Conservation (phyloP, 2,888 invertebrate species). For the Cantharis rufa region DNA sequence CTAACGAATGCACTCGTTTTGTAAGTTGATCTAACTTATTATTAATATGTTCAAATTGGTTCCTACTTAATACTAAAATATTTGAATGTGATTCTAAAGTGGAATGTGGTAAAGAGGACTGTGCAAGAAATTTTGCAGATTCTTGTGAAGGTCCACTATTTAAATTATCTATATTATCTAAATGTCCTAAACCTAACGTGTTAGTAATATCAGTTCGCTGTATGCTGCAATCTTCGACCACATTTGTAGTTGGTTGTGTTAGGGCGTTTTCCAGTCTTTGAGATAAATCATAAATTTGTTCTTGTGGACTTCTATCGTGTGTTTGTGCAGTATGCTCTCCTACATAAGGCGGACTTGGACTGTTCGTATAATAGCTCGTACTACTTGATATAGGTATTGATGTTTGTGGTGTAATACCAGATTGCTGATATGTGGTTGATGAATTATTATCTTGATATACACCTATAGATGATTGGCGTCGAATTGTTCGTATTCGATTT, state of each 20-base stretch:
- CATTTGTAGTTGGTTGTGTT: slow-evolving; percentile 14
- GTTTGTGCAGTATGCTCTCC: slow-evolving; percentile 25
- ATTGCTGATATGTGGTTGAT: slow-evolving; percentile 30
- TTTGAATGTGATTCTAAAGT: slow-evolving; percentile 49
- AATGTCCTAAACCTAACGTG: slow-evolving; percentile 24
- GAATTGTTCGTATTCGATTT: slow-evolving; percentile 63
- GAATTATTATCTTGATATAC: slow-evolving; percentile 61
- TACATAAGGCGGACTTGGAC: slow-evolving; percentile 64
- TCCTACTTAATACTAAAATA: slow-evolving; percentile 51
- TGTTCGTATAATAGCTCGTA: slow-evolving; percentile 66
- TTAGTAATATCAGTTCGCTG: slow-evolving; percentile 21
- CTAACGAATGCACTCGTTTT: slow-evolving; percentile 71
- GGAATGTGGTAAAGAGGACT: slow-evolving; percentile 47
- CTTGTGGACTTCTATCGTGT: slow-evolving; percentile 41
- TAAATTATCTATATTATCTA: slow-evolving; percentile 20
- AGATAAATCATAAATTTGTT: slow-evolving; percentile 27
- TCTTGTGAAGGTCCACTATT: slow-evolving; percentile 22
- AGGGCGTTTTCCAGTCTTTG: slow-evolving; percentile 30
- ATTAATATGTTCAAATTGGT: slow-evolving; percentile 61
- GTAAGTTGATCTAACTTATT: slow-evolving; percentile 71
- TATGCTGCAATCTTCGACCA: slow-evolving; percentile 12
- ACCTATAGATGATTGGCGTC: slow-evolving; percentile 66
- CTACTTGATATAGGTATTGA: slow-evolving; percentile 53
- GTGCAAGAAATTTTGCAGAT: slow-evolving; percentile 24
- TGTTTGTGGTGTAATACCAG: slow-evolving; percentile 34